phyloP scores from a whole-genome alignment of 1,140 invertebrate species.

The roundworm (Caenorhabditis elegans) region DNA sequence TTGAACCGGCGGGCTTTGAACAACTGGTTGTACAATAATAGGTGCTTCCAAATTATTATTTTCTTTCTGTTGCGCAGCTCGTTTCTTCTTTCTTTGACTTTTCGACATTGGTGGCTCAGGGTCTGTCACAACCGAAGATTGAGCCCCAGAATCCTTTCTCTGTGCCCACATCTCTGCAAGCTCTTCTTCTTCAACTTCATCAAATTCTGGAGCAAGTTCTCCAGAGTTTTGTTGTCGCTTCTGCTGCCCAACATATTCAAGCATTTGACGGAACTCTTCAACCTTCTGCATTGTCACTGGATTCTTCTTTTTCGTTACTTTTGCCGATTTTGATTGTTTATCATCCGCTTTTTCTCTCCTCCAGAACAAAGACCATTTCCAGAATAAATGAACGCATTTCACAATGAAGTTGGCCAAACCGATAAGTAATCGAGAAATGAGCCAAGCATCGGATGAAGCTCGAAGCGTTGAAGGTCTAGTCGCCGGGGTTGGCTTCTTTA shows the following conservation, averaged over 20 bases:
- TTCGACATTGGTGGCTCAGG: background rate
- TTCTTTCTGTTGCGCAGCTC: background rate
- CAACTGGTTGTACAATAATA: too few relatives aligned
- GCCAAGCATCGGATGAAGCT: background rate
- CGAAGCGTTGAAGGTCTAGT: background rate
- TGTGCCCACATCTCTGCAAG: slow-evolving; percentile 14
- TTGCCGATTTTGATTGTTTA: background rate
- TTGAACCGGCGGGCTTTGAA: background rate
- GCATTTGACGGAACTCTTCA: background rate
- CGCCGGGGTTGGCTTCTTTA: background rate
- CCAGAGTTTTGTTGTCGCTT: background rate
- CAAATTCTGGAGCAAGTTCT: background rate
- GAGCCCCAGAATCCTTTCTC: background rate
- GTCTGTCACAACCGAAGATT: background rate
- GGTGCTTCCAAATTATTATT: slow-evolving; percentile 15
- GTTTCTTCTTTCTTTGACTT: slow-evolving; percentile 17
- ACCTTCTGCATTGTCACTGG: slow-evolving; percentile 3
- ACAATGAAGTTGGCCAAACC: background rate
- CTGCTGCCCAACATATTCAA: background rate
- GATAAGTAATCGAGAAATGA: background rate
- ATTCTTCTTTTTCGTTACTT: background rate
- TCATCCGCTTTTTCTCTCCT: background rate
- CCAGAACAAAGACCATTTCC: slow-evolving; percentile 10
- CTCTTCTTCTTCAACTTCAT: slow-evolving; percentile 7
- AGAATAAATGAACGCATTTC: background rate